These are phyloP conservation scores for Protobothrops flavoviridis DNA, from an alignment of 2,113 vertebrate genomes.

Conservation along the genomic window DNA sequence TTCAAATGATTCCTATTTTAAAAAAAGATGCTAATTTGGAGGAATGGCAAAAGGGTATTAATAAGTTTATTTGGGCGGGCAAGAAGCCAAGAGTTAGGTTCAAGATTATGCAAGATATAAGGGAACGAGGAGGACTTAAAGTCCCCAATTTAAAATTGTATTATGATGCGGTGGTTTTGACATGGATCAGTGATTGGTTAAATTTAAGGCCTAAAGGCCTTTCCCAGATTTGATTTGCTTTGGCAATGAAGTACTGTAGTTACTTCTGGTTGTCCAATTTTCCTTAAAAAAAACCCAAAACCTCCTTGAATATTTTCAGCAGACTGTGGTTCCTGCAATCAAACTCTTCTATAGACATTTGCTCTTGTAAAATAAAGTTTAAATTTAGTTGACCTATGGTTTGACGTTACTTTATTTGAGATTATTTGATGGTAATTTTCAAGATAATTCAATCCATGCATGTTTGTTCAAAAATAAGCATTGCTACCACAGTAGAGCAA, in stretches of 20 bases:
- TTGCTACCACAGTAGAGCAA: not conserved
- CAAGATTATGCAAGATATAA: too few species aligned
- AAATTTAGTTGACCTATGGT: not conserved
- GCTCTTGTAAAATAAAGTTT: slow-evolving; percentile 7
- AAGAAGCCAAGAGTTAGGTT: too few species aligned
- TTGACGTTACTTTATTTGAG: slow-evolving; percentile 15
- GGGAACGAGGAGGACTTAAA: too few species aligned
- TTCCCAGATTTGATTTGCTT: slow-evolving; percentile 36
- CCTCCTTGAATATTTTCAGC: not conserved
- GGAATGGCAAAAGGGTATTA: too few species aligned
- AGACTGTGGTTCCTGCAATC: slow-evolving; percentile 29
- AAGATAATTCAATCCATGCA: not conserved
- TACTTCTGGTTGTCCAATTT: not conserved
- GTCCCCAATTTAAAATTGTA: too few species aligned
- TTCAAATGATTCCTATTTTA: too few species aligned
- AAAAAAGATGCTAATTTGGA: too few species aligned
- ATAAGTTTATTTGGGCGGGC: too few species aligned
- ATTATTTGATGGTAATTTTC: slow-evolving; percentile 8
- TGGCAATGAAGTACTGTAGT: not conserved
- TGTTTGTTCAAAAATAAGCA: not conserved
- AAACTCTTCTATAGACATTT: slow-evolving; percentile 24
- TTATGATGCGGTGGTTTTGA: too few species aligned
- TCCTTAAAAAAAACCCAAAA: not conserved
- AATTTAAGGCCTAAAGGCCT: slow-evolving; percentile 24
- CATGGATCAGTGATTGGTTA: too few species aligned